phyloP scores from a whole-genome alignment of 2,113 vertebrate genomes.

The Capreolus pygargus region DNA sequence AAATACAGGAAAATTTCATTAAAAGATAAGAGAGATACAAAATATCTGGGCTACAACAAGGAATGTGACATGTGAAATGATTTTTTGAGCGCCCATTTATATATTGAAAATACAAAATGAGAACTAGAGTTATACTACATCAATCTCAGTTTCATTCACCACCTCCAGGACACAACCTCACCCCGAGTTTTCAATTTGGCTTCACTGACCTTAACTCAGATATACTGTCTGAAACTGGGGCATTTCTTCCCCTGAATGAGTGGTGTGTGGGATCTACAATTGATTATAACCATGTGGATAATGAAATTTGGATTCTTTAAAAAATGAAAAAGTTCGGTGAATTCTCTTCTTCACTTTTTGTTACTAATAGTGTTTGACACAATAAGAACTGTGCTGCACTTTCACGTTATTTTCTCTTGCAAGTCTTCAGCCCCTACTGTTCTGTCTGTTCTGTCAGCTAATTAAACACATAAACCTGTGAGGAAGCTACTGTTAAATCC shows the following conservation, averaged over 20 bases:
- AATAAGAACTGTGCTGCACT: neutral
- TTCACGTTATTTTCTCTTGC: slow-evolving; percentile 43
- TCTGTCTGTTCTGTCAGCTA: slow-evolving; percentile 55
- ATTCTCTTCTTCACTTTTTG: neutral
- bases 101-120: slow-evolving; percentile 11
- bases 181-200: neutral
- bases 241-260: neutral
- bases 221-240: accelerated
- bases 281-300: neutral
- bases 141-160: neutral
- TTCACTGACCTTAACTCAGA: neutral
- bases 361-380: slow-evolving; percentile 41
- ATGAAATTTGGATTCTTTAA: neutral
- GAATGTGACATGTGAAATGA: neutral
- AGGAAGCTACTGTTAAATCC: slow-evolving; percentile 56
- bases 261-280: neutral
- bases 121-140: neutral
- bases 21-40: neutral
- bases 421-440: slow-evolving; percentile 35
- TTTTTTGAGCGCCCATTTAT: neutral
- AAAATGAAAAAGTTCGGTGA: neutral
- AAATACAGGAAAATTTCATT: neutral
- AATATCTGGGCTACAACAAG: neutral
- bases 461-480: slow-evolving; percentile 68
- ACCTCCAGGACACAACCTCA: neutral